Base-by-base conservation (phyloP, 2,113 vertebrate genomes). In the Chaetorhynchus papuensis region DNA sequence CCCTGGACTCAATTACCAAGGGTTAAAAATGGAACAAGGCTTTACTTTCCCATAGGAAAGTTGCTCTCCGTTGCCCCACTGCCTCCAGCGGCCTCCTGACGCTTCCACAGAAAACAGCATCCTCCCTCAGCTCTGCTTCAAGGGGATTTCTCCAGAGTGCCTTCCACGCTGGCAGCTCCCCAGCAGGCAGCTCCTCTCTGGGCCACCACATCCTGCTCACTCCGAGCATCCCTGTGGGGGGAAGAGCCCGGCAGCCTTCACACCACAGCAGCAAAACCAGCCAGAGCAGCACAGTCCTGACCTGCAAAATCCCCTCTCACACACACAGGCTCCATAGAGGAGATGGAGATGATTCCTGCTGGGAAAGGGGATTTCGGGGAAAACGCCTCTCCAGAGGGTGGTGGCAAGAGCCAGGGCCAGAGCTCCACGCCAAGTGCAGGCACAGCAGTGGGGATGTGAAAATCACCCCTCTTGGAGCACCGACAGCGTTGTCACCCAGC, bases 31-130 rank as follows among this genome's bases (percentile, higher is more conserved):
- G 97, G 97, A 96, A 97, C 47, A 65, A 96, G 97, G 7, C 90
- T 90, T 93, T 20, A 97, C 97, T 98, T 98, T 98, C 97, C 97
- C 97, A 98, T 96, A 97, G 94, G 97, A 97, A 98, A 97, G 89
- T 96, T 92, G 72, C 54, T 93, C 71, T 64, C 66, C 24, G 2
- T 77, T 35, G 91, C 93, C 85, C 85, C 72, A 27, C 66, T 54
- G 93, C 84, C 92, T 94, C 75, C 85, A 93, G 65, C 23, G 52
- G 83, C 90, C 90, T 80, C 77, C 57, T 87, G 91, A 94, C 93
- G 93, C 93, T 87, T 89, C 78, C 35, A 45, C 9, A 52, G 74
- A 66, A 21, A 65, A 27, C 63, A 95, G 85, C 81, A 96, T 93
- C 89, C 90, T 85, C 75, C 89, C 83, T 85, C 75, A 28, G 75